These are phyloP conservation scores for Pituophis catenifer DNA, from an alignment of 2,113 vertebrate genomes.

Conservation along the genomic window DNA sequence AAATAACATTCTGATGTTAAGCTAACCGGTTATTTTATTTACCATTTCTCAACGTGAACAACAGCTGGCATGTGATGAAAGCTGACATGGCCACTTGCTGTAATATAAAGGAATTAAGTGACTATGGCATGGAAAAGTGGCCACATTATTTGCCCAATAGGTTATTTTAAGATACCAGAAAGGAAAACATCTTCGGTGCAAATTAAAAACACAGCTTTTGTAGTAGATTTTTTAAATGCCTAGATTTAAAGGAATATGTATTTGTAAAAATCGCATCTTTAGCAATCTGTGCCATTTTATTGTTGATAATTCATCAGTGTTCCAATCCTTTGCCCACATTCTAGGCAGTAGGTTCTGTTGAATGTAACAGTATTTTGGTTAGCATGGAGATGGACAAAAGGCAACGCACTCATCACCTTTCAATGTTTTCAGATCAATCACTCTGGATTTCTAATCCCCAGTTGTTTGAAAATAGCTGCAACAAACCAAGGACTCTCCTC, in stretches of 20 bases:
- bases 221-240: neutral
- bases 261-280: neutral
- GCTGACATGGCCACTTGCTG: neutral
- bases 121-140: neutral
- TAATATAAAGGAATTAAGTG: neutral
- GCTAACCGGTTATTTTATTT: neutral
- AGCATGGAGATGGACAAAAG: neutral
- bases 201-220: neutral
- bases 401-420: neutral
- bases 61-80: neutral
- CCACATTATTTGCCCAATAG: neutral
- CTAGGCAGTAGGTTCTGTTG: neutral
- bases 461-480: neutral
- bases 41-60: neutral
- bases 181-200: neutral
- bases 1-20: neutral
- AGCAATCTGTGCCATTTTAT: neutral
- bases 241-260: neutral
- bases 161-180: neutral
- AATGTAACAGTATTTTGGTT: neutral
- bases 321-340: neutral
- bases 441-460: neutral
- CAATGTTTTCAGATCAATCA: neutral
- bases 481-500: neutral
- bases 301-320: neutral